Percentiles rank a stretch among this genome's conserved stretches.
These are phyloP conservation scores for Polypterus bichir DNA, from an alignment of 2,113 vertebrate genomes.

Conservation along the genomic window DNA sequence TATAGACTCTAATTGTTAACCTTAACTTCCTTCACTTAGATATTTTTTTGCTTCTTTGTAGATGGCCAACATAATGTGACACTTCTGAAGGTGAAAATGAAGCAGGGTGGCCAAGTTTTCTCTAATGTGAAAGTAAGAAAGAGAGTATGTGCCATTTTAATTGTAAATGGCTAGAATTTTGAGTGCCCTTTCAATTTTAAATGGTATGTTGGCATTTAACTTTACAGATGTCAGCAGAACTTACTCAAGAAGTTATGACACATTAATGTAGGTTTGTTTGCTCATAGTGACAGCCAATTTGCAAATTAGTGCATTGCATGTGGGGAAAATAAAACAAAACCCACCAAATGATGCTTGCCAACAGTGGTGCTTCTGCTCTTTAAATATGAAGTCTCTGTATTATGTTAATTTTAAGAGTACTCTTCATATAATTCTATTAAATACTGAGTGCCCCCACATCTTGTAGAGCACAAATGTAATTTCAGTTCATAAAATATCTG, in stretches of 20 bases:
- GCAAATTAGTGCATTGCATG: constrained; percentile 19
- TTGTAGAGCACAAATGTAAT: constrained; percentile 31
- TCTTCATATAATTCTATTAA: constrained; percentile 48
- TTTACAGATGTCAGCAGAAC: constrained; percentile 60
- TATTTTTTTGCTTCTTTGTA: no score
- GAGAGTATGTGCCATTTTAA: constrained; percentile 39
- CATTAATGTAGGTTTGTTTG: constrained; percentile 28
- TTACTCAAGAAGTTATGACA: constrained; percentile 51
- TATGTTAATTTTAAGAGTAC: constrained; percentile 47
- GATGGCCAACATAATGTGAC: no score
- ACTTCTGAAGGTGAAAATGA: no score
- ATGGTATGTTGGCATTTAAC: constrained; percentile 72
- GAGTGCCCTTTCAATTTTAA: constrained; percentile 63
- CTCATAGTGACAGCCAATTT: constrained; percentile 17
- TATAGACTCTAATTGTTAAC: no score
- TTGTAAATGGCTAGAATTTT: constrained; percentile 50
- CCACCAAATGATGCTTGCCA: constrained; percentile 22
- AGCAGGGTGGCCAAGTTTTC: no score
- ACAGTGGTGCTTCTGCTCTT: constrained; percentile 16
- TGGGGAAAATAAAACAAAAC: constrained; percentile 10
- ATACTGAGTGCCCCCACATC: constrained; percentile 33
- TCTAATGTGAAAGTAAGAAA: no score
- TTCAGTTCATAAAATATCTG: constrained; percentile 16
- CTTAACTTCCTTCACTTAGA: no score
- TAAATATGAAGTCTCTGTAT: constrained; percentile 40